Evolutionary conservation across 2,888 invertebrate genomes (phyloP).

Genomic region (Xylophagus ater): DNA sequence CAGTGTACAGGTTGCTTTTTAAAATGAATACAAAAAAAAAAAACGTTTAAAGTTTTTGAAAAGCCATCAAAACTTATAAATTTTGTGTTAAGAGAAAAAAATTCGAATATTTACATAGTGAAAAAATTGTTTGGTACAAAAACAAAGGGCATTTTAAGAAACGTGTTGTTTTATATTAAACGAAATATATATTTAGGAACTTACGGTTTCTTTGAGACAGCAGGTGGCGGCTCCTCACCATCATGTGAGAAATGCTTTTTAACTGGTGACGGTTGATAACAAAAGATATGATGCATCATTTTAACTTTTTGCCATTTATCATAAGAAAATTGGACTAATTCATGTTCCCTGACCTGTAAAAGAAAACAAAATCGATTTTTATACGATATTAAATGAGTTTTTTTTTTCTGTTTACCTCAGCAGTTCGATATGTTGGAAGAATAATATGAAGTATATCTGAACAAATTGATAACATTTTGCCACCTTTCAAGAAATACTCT

Average conservation of each 20-base stretch:
- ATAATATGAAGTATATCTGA: conserved; percentile 69
- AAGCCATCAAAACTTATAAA: too few relatives aligned
- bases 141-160: too few relatives aligned
- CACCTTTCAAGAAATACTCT: conserved; percentile 61
- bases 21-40: too few relatives aligned
- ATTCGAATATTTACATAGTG: too few relatives aligned
- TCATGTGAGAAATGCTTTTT: conserved; percentile 72
- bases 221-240: conserved; percentile 46
- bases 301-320: conserved; percentile 73
- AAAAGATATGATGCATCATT: conserved; percentile 81
- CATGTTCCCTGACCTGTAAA: conserved; percentile 62
- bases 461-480: conserved; percentile 65
- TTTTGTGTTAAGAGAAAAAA: too few relatives aligned
- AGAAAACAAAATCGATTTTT: conserved; percentile 3
- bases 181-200: too few relatives aligned
- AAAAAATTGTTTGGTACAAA: too few relatives aligned
- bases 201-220: conserved; percentile 42
- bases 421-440: conserved; percentile 70
- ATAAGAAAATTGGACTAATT: conserved; percentile 72
- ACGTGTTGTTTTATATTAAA: too few relatives aligned
- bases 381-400: too few relatives aligned
- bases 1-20: too few relatives aligned
- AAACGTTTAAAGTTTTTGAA: too few relatives aligned
- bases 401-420: conserved; percentile 48
- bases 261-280: conserved; percentile 76